Percentiles rank a stretch among this genome's conserved stretches.
Conservation (phyloP, 2,888 invertebrate genomes). For the Cataglyphis albicans region DNA sequence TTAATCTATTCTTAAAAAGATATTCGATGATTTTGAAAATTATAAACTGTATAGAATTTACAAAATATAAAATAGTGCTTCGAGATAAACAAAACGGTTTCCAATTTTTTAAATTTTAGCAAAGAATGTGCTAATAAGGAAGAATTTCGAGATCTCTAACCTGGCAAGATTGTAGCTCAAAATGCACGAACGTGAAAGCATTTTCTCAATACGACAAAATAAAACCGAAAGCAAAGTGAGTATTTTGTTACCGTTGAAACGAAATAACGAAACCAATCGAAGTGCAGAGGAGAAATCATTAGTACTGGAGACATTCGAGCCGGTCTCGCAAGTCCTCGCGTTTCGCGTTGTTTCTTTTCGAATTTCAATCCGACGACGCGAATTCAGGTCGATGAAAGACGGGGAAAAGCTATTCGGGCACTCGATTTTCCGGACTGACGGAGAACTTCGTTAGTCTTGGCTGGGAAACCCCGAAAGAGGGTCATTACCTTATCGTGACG, state of each 20-base stretch:
- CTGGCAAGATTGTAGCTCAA: background rate
- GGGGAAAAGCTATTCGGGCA: constrained; percentile 49
- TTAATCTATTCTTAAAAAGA: background rate
- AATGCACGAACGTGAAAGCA: background rate
- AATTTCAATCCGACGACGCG: constrained; percentile 58
- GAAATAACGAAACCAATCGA: constrained; percentile 63
- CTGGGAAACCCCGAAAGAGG: constrained; percentile 58
- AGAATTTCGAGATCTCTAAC: constrained; percentile 1
- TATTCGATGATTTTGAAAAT: background rate
- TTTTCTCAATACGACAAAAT: constrained; percentile 24
- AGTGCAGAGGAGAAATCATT: constrained; percentile 57
- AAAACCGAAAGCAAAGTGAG: constrained; percentile 52
- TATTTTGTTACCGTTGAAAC: constrained; percentile 57
- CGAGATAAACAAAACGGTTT: background rate
- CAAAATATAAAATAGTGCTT: background rate
- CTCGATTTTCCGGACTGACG: constrained; percentile 71
- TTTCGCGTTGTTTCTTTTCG: constrained; percentile 55
- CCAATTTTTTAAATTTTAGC: background rate
- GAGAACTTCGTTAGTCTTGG: constrained; percentile 69
- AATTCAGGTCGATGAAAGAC: constrained; percentile 65
- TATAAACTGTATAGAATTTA: background rate
- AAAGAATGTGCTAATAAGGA: constrained; percentile 10
- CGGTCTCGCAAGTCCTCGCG: constrained; percentile 28
- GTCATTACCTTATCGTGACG: constrained; percentile 65
- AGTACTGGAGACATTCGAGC: constrained; percentile 43